Evolutionary conservation across 2,888 invertebrate genomes (phyloP).

Genomic region (Andrena dorsata): DNA sequence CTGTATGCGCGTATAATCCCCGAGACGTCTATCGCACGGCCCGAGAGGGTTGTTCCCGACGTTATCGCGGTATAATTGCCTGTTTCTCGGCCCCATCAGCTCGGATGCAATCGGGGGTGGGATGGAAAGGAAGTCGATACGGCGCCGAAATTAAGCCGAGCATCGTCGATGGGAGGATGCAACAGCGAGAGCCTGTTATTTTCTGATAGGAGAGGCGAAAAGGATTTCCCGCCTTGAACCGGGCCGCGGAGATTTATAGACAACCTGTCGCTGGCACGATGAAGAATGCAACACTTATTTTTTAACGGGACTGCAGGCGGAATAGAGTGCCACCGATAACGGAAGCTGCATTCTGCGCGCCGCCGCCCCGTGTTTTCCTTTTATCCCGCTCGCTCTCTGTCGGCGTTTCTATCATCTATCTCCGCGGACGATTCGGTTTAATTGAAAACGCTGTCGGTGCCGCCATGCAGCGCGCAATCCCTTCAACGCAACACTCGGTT

Average conservation of each 20-base stretch:
- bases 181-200: constrained; percentile 15
- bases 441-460: constrained; percentile 20
- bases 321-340: constrained; percentile 22
- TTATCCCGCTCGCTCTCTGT: background rate
- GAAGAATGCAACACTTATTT: constrained; percentile 44
- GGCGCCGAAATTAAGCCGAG: constrained; percentile 46
- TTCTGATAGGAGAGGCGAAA: constrained; percentile 20
- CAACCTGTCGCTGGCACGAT: constrained; percentile 50
- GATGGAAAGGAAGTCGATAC: constrained; percentile 26
- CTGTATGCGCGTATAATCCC: constrained; percentile 21
- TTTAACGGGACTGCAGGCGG: constrained; percentile 13
- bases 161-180: background rate
- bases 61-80: constrained; percentile 77
- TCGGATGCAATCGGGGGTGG: constrained; percentile 17
- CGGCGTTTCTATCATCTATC: constrained; percentile 2
- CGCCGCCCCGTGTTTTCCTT: background rate
- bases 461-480: constrained; percentile 8
- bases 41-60: constrained; percentile 44
- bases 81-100: constrained; percentile 81
- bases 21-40: constrained; percentile 51
- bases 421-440: background rate
- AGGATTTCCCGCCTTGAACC: constrained; percentile 28
- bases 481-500: constrained; percentile 4
- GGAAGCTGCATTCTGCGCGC: background rate
- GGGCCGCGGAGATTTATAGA: constrained; percentile 43